phyloP scores from a whole-genome alignment of 2,113 vertebrate species.

The Garra rufa region DNA sequence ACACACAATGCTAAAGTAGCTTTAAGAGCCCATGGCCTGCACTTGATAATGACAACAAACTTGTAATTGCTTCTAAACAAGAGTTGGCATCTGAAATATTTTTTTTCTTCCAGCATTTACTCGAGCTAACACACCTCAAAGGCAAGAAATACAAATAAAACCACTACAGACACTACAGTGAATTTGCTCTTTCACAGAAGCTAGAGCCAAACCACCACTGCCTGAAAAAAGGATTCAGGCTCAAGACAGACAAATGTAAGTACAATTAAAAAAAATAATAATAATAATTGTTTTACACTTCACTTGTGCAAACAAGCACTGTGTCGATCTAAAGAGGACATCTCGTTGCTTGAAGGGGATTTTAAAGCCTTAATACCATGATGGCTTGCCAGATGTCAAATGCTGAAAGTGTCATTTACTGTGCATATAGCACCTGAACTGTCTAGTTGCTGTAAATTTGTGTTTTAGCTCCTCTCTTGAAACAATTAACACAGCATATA shows the following conservation, averaged over 20 bases:
- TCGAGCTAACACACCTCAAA: background rate
- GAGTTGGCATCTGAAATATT: background rate
- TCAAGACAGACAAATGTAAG: background rate
- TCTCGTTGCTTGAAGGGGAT: background rate
- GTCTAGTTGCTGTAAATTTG: background rate
- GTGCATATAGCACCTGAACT: background rate
- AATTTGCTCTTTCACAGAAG: constrained; percentile 11
- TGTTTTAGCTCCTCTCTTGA: background rate
- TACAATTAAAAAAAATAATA: background rate
- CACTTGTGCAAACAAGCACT: background rate
- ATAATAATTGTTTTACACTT: background rate
- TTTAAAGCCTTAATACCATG: constrained; percentile 12
- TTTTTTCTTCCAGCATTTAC: background rate
- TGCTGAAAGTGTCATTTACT: constrained; percentile 4
- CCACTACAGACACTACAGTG: background rate
- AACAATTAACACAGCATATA: background rate
- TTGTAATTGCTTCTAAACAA: background rate
- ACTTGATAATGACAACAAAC: background rate
- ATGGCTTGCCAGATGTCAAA: constrained; percentile 17
- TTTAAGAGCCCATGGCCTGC: background rate
- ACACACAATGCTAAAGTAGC: background rate
- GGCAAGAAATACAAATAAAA: background rate
- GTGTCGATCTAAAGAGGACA: background rate
- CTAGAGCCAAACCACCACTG: background rate
- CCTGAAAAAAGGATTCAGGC: background rate